Evolutionary conservation across 2,888 invertebrate species (phyloP).

Genomic region (Morinoia aosen): DNA sequence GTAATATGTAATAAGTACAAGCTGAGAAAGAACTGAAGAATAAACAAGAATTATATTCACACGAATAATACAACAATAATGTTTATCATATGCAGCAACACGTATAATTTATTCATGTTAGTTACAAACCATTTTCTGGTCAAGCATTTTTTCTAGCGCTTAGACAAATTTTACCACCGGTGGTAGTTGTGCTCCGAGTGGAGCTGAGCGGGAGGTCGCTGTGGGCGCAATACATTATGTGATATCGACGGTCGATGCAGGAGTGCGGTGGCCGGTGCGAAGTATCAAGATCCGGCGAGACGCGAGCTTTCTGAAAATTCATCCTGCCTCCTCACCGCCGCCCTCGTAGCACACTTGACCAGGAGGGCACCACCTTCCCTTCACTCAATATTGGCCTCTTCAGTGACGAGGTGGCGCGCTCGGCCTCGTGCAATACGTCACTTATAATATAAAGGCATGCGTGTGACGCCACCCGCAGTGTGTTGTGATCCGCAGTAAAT

Average conservation of each 20-base stretch:
- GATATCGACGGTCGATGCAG: conserved; percentile 3
- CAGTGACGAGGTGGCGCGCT: background rate
- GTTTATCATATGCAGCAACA: no score
- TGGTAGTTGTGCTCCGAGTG: background rate
- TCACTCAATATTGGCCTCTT: background rate
- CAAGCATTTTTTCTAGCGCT: background rate
- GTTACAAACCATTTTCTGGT: background rate
- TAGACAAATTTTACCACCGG: background rate
- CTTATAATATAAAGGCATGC: background rate
- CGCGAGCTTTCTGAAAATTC: background rate
- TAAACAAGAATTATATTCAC: no score
- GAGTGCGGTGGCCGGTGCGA: background rate
- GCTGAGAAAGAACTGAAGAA: no score
- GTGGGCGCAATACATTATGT: background rate
- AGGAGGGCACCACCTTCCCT: background rate
- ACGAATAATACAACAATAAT: no score
- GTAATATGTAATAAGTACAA: no score
- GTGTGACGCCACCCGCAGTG: background rate
- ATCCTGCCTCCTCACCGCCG: background rate
- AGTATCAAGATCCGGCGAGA: background rate
- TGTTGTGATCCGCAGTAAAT: background rate
- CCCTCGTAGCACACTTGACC: background rate
- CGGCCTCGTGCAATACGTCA: background rate
- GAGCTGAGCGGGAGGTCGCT: background rate
- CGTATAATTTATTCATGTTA: no score